Base-by-base conservation (phyloP, 1,140 invertebrate genomes). In the Aphelinus certus region DNA sequence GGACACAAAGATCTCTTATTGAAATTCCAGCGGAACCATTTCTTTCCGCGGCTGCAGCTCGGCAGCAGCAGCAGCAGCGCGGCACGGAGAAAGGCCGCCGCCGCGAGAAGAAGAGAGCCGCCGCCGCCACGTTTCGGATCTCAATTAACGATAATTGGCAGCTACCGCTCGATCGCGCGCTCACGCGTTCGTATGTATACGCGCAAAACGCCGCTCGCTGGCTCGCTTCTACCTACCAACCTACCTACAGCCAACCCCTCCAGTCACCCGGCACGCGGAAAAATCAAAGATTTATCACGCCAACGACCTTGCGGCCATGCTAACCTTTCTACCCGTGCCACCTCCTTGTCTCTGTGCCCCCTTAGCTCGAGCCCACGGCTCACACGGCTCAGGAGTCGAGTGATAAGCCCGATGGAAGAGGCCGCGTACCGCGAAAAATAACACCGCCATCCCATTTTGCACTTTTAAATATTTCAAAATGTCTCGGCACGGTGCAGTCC, bases 131-230 rank as follows among this genome's bases (percentile, higher is more conserved):
- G 75, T 81, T 84, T 84, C 79, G 81, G 78, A 76, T 83, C 83
- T 83, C 78, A 80, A 81, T 84, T 85, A 84, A 83, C 81, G 81
- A 83, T 85, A 85, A 85, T 85, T 85, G 84, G 79, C 80, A 79
- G 82, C 83, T 84, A 85, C 82, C 73, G 76, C 73, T 66, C n/a
- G 61, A 77, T 77, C 71, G 67, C 68, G 62, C 43, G 26, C 26
- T 57, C 58, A 70, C 67, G 73, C 72, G 80, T 77, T 78, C 76
- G 72, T 53, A 76, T 60, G 68, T 70, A 67, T 73, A 70, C 73
- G 77, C 77, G 67, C 71, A 61, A n/a, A 62, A 45, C 61, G 56
- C 53, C 45, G 56, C 68, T 48, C 62, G 55, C 73, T 76, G 10
- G 67, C 51, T 5, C 56, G n/a, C 9, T 42, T 2, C 10, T 7